Base-by-base conservation (phyloP, 2,888 invertebrate species). In the Phyllotreta striolata region DNA sequence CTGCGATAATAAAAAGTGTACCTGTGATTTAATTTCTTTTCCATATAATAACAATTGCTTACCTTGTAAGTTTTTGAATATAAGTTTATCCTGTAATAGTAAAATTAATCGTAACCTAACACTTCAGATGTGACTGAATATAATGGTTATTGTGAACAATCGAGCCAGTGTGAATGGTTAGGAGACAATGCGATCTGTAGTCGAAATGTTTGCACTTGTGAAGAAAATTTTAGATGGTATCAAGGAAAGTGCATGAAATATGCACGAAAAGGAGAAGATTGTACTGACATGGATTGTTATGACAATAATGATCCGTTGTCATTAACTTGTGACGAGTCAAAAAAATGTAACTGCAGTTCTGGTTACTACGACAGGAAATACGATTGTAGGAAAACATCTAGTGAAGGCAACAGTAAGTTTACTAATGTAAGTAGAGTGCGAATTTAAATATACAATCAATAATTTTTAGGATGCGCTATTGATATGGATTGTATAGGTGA, bases 71-170 rank as follows among this genome's bases (percentile, higher is more conserved):
- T 57, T 41, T 41, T 41, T 41, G 41, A 41, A 39, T 43, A 41
- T 34, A 41, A 9, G 10, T 24, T 8, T 43, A 37, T 37, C n/a
- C n/a, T 12, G 5, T 24, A 24, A 7, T 12, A 10, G 5, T 41
- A 9, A 14, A 12, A 35, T 54, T 43, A 10, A 12, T 12, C 9
- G 7, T 63, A 38, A 52, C 35, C 12, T 52, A 46, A 9, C 51
- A 13, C 66, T 67, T 43, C 56, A 74, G 74, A 70, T 66, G 72
- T 67, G 7, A 73, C 70, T 6, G 71, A 72, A 63, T 75, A 72
- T 55, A 56, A 63, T n/a, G 68, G 56, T 7, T 54, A 64, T 14
- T 75, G 75, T 63, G 57, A 54, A 13, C 66, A 69, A 43, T n/a
- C 51, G 8, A 34, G 54, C 7, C 73, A 75, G 51, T 75, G 75